Conservation (phyloP, 2,888 invertebrate species). For the Ariolimax columbianus region DNA sequence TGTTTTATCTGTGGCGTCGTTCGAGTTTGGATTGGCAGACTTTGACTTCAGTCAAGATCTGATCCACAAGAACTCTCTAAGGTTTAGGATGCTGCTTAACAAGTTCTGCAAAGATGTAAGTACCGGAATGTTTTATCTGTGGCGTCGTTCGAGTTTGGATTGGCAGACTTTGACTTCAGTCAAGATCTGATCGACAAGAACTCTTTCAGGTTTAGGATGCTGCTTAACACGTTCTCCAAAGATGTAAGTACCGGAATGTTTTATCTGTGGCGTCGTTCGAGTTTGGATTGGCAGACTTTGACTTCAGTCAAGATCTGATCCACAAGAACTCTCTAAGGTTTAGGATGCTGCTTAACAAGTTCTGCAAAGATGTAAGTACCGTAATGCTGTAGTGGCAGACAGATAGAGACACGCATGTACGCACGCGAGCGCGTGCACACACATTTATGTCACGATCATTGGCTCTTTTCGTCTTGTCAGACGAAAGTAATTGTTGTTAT, state of each 20-base stretch:
- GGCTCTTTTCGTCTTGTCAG: too few relatives aligned
- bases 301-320: constrained; percentile 42
- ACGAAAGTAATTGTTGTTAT: too few relatives aligned
- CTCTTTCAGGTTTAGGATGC: constrained; percentile 18
- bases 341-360: constrained; percentile 3
- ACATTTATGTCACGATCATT: too few relatives aligned
- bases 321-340: constrained; percentile 31
- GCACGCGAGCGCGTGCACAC: too few relatives aligned
- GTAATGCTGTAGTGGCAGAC: too few relatives aligned
- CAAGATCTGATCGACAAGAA: constrained; percentile 37
- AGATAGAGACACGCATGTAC: too few relatives aligned
- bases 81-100: constrained; percentile 11
- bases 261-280: constrained; percentile 43
- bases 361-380: constrained; percentile 54
- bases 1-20: too few relatives aligned
- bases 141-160: constrained; percentile 46
- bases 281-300: constrained; percentile 52
- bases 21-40: constrained; percentile 50
- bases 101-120: constrained; percentile 52
- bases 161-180: constrained; percentile 50
- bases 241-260: too few relatives aligned
- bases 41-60: constrained; percentile 48
- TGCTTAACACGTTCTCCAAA: constrained; percentile 42
- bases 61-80: constrained; percentile 17
- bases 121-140: too few relatives aligned